Evolutionary conservation across 2,797 vertebrate species (phyloP), one percentile per base, ranked within the genome.

Genomic region (Gorsachius magnificus): DNA sequence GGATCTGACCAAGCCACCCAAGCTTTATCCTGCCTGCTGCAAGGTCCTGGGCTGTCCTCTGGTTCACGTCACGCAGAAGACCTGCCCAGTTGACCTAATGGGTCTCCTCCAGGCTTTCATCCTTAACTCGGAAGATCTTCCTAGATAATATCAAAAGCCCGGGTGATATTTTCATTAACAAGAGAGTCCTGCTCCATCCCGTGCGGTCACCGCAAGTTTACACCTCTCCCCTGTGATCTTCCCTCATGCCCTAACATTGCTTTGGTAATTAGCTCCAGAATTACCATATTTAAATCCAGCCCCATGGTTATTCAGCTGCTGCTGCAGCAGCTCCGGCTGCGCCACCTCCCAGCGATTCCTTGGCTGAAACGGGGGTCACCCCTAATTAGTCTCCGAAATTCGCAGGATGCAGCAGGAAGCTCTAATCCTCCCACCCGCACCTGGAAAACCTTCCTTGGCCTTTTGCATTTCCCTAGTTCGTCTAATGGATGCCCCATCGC

Each of bases 241-340:
- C 74, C 75, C 61, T 91, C 51, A 0, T 83, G 81, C 43, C 61
- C 48, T 31, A 35, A 86, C 21, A 8, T 33, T 56, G 36, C 45
- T 93, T 69, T 13, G 31, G n/a, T 94, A 94, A 91, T 93, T 87
- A 94, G 54, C 31, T 41, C 54, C n/a, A 41, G 33, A 94, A 89
- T 95, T 89, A 89, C n/a, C 76, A 36, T 69, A 65, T 80, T 86
- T 89, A 83, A 84, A 70, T 63, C 61, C 63, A 87, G 65, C 77
- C 41, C 16, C 0, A 10, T n/a, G 53, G 66, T 93, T 89, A 64
- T 61, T 86, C 3, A 16, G 57, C 48, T 91, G 90, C 80, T 93
- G 93, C 63, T 22, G 1, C 92, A 90, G 90, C 78, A 93, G 74
- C 74, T 93, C 80, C 3, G 19, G 29, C 68, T 69, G 54, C 0